Evolutionary conservation across 2,113 vertebrate genomes (phyloP).

Genomic region (Chitala chitala): DNA sequence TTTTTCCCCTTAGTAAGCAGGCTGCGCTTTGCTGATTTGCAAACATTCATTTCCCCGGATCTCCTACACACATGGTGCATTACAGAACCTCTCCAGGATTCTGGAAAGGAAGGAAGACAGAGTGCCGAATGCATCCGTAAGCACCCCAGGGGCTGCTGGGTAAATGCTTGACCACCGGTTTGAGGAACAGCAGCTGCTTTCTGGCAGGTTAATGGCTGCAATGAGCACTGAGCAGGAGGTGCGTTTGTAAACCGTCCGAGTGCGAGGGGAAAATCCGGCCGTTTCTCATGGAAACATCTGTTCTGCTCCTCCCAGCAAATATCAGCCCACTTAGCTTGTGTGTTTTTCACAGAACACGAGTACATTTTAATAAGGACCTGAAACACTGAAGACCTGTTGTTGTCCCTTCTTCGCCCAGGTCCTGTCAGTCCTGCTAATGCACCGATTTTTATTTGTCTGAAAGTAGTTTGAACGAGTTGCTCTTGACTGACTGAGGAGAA

Average conservation of each 20-base stretch:
- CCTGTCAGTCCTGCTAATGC: background rate
- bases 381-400: background rate
- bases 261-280: background rate
- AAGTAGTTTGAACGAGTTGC: too few species aligned
- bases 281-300: conserved; percentile 25
- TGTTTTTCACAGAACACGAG: background rate
- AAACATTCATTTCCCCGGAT: background rate
- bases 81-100: background rate
- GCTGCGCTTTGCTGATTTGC: too few species aligned
- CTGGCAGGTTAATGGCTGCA: background rate
- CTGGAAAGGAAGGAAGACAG: background rate
- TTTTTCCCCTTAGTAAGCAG: too few species aligned
- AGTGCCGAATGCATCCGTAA: background rate
- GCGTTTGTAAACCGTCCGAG: background rate
- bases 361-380: background rate
- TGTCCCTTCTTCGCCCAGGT: background rate
- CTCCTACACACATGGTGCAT: background rate
- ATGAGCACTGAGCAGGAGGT: background rate
- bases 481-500: too few species aligned
- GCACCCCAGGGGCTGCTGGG: background rate
- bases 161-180: background rate
- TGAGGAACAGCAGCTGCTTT: conserved; percentile 8
- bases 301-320: background rate
- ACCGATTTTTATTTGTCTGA: too few species aligned
- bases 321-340: background rate